Percentiles rank a stretch among this genome's conserved stretches.
These are phyloP conservation scores for Astreopora myriophthalma DNA, from an alignment of 64 coral and sea anemone genomes.

Conservation along the genomic window DNA sequence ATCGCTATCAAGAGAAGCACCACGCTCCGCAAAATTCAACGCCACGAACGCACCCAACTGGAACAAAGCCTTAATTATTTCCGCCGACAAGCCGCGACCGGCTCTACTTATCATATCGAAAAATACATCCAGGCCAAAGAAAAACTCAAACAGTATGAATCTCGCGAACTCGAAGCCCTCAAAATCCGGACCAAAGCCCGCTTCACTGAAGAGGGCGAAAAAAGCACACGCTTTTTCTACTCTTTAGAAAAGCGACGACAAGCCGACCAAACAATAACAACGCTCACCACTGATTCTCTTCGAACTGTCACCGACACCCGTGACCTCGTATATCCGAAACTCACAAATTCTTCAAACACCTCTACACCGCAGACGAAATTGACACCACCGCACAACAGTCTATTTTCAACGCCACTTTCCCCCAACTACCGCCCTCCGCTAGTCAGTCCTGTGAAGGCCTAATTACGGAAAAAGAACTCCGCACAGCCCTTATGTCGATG, in stretches of 20 bases:
- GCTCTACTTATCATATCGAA: not conserved
- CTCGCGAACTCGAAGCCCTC: not conserved
- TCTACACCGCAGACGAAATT: not conserved
- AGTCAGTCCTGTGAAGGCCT: no score
- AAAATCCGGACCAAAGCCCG: not conserved
- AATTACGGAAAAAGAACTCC: no score
- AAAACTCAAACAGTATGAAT: not conserved
- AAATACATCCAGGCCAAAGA: not conserved
- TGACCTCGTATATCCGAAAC: not conserved
- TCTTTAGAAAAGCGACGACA: not conserved
- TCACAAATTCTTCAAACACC: not conserved
- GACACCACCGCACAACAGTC: not conserved
- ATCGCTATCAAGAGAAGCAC: not conserved
- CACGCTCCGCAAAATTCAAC: not conserved
- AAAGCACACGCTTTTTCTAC: constrained; percentile 30
- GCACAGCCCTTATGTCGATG: no score
- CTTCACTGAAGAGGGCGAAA: constrained; percentile 25
- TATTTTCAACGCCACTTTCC: not conserved
- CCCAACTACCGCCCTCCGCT: not conserved
- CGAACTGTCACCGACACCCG: not conserved
- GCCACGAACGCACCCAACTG: not conserved
- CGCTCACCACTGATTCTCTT: no score
- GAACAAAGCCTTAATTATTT: not conserved
- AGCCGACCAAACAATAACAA: constrained; percentile 6
- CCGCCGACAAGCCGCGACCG: not conserved